Base-by-base conservation (phyloP, 2,797 vertebrate genomes). In the Tamandua tetradactyla region DNA sequence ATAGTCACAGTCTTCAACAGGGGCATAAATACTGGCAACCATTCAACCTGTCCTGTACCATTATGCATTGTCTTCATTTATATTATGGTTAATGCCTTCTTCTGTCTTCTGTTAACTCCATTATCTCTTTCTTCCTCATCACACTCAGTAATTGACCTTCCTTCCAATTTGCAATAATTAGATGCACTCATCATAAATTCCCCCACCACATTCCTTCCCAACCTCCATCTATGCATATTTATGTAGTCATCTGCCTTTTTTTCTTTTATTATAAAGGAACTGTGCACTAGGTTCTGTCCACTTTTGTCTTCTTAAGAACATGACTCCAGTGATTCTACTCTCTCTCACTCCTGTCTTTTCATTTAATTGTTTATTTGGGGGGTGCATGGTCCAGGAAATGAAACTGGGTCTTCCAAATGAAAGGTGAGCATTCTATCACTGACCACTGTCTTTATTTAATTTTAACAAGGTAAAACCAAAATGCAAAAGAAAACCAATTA, bases 191-290 rank as follows among this genome's bases (percentile, higher is more conserved):
- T 2, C 20, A 5, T 23, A 8, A 25, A 44, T 3, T 12, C 40
- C 7, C 22, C 5, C 61, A 35, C n/a, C 17, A 66, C 40, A n/a
- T 2, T 8, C 32, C 0, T 4, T 2, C 20, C 30, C 20, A 12
- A 44, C 4, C 20, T n/a, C 12, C 13, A 7, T 17, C 2, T n/a
- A 44, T 44, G 17, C 30, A n/a, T 81, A 30, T 15, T 12, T 64
- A 40, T n/a, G n/a, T 1, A 1, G 57, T 22, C 17, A 42, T 32
- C 18, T 17, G 20, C 12, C 5, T 25, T 47, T 4, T 8, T 20
- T 64, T 61, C 42, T 82, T n/a, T 22, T 35, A 35, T 32, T 64
- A 15, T 6, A 35, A 15, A 47, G 0, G 20, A 82, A n/a, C 14
- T 6, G 42, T 25, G 13, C 13, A 10, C 32, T 47, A 12, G 61